Percentiles rank a stretch among this genome's conserved stretches.
Conservation (phyloP, 2,797 vertebrate genomes). For the Nannoperca obscura region DNA sequence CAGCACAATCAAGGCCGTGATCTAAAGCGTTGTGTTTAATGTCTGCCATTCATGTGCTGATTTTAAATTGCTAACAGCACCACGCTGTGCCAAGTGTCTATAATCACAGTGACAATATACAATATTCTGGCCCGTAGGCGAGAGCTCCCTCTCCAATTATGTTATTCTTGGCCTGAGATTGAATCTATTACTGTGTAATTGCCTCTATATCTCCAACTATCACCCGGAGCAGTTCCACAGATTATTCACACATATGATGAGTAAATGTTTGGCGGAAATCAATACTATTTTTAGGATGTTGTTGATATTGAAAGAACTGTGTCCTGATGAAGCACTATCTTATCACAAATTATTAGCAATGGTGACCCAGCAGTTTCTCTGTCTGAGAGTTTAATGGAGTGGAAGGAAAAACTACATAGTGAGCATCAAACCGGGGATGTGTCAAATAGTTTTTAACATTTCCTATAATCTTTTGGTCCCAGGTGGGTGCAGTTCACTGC, state of each 20-base stretch:
- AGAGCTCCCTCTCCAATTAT: slow-evolving; percentile 77
- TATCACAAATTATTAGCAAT: slow-evolving; percentile 16
- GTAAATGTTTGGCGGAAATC: slow-evolving; percentile 72
- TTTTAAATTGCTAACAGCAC: slow-evolving; percentile 67
- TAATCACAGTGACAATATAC: slow-evolving; percentile 74
- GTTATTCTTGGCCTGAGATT: slow-evolving; percentile 78
- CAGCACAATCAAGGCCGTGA: slow-evolving; percentile 54
- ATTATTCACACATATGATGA: slow-evolving; percentile 79
- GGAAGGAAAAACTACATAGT: slow-evolving; percentile 11
- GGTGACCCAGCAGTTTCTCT: slow-evolving; percentile 16
- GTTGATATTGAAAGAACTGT: slow-evolving; percentile 54
- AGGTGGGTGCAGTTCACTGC: slow-evolving; percentile 7
- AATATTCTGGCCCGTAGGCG: slow-evolving; percentile 70
- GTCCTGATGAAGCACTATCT: slow-evolving; percentile 38
- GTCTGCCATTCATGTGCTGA: slow-evolving; percentile 64
- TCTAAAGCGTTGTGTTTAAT: slow-evolving; percentile 67
- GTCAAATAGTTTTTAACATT: slow-evolving; percentile 24
- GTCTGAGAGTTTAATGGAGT: slow-evolving; percentile 12
- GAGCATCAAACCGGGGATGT: neutral
- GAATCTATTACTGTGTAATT: slow-evolving; percentile 84
- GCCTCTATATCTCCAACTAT: slow-evolving; percentile 79
- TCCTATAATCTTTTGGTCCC: slow-evolving; percentile 14
- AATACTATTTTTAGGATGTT: slow-evolving; percentile 65
- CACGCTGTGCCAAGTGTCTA: slow-evolving; percentile 69
- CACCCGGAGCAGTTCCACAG: slow-evolving; percentile 67